phyloP scores from a whole-genome alignment of 2,888 invertebrate genomes.

The Syrista parreyssii region DNA sequence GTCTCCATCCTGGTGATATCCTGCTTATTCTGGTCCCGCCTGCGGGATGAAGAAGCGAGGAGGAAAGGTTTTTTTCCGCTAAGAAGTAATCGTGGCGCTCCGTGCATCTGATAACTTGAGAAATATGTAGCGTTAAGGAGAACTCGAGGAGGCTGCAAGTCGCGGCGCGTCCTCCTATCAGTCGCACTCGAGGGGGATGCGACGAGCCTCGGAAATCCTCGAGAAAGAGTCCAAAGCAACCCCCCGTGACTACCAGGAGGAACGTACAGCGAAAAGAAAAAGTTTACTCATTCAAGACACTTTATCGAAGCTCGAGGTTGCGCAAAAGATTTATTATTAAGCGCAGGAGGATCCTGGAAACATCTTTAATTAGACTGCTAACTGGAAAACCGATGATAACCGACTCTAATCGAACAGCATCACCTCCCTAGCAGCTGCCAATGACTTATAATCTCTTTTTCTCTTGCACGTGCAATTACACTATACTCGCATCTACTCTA shows the following conservation, averaged over 20 bases:
- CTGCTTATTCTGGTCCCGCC: no score
- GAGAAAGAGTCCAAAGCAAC: not conserved
- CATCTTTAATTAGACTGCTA: constrained; percentile 36
- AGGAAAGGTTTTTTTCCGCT: not conserved
- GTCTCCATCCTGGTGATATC: no score
- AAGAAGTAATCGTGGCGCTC: not conserved
- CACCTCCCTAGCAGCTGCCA: constrained; percentile 36
- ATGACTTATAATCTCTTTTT: constrained; percentile 25
- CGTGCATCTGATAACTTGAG: constrained; percentile 17
- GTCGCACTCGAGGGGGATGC: constrained; percentile 5
- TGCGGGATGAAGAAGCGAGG: not conserved
- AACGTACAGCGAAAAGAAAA: constrained; percentile 14
- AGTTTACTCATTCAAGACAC: constrained; percentile 32
- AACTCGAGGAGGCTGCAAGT: constrained; percentile 12
- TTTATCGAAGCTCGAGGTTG: constrained; percentile 34
- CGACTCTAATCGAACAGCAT: no score
- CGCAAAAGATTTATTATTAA: constrained; percentile 44
- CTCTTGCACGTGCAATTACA: not conserved
- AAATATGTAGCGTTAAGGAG: constrained; percentile 20
- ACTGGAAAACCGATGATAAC: no score
- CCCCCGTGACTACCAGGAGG: not conserved
- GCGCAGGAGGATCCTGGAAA: constrained; percentile 40
- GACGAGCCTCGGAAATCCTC: not conserved
- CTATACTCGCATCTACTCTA: no score
- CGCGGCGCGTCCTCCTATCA: not conserved